Conservation (phyloP, 64 coral and sea anemone species). For the Cladopsammia gracilis region DNA sequence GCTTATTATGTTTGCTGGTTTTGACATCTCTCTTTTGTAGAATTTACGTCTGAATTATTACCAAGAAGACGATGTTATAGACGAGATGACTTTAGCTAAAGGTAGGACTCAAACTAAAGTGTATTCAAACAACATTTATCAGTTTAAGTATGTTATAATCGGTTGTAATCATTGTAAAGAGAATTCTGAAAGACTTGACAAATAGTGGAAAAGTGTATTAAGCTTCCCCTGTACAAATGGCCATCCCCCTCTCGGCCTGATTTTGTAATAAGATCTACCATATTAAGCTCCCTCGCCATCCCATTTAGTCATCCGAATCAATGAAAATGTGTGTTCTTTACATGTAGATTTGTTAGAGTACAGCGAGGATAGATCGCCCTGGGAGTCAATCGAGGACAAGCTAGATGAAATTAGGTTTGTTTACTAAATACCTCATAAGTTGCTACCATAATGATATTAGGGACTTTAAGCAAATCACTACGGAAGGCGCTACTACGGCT, state of each 20-base stretch:
- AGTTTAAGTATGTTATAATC: no score
- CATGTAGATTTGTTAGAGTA: conserved; percentile 42
- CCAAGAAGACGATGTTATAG: conserved; percentile 36
- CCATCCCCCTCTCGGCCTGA: no score
- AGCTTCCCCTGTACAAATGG: no score
- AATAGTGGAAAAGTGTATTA: no score
- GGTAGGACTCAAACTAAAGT: neutral
- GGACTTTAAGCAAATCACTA: no score
- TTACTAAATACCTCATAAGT: neutral
- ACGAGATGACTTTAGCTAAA: conserved; percentile 50
- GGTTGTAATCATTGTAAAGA: no score
- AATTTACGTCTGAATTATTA: conserved; percentile 55
- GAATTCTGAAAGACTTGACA: no score
- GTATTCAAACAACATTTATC: no score
- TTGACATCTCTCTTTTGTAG: neutral
- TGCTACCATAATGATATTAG: no score
- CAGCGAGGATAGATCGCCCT: conserved; percentile 36
- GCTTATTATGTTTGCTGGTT: no score
- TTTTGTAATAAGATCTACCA: neutral
- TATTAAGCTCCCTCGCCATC: neutral
- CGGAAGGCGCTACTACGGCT: no score
- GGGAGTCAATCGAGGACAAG: conserved; percentile 55
- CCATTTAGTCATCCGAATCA: neutral
- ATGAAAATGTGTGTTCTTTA: neutral
- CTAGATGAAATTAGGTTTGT: conserved; percentile 59